phyloP scores from a whole-genome alignment of 2,797 vertebrate species.

The Hoplostethus mediterraneus region DNA sequence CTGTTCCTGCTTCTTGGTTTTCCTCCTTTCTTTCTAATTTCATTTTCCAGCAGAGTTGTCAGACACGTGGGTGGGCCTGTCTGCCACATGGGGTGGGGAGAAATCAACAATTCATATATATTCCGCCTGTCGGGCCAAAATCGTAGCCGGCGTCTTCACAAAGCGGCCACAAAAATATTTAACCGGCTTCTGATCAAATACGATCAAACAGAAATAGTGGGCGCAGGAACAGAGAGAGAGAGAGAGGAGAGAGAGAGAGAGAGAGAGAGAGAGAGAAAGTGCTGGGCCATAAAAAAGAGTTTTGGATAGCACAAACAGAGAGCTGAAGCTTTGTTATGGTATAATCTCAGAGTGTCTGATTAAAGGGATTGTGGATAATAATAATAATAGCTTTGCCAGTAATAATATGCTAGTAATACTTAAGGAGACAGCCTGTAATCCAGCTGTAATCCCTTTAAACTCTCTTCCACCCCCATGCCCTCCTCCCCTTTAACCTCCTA shows the following conservation, averaged over 20 bases:
- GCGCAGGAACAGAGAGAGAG: slow-evolving; percentile 24
- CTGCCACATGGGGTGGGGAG: slow-evolving; percentile 29
- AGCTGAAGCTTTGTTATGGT: slow-evolving; percentile 9
- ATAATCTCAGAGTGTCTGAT: slow-evolving; percentile 20
- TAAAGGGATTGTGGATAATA: slow-evolving; percentile 8
- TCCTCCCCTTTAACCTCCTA: slow-evolving; percentile 4
- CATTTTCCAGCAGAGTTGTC: slow-evolving; percentile 62
- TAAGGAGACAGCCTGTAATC: slow-evolving; percentile 18
- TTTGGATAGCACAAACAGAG: slow-evolving; percentile 29
- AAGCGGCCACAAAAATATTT: slow-evolving; percentile 61
- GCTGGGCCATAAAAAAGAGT: not conserved
- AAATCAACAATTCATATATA: slow-evolving; percentile 51
- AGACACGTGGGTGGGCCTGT: slow-evolving; percentile 36
- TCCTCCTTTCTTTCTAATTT: slow-evolving; percentile 52
- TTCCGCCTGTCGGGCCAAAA: slow-evolving; percentile 42
- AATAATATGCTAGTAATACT: slow-evolving; percentile 10
- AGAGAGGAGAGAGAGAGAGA: slow-evolving; percentile 5
- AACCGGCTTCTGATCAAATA: slow-evolving; percentile 65
- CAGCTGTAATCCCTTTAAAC: slow-evolving; percentile 16
- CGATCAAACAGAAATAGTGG: slow-evolving; percentile 47
- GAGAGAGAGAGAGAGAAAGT: not conserved
- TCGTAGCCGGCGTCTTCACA: slow-evolving; percentile 39
- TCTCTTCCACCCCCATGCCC: slow-evolving; percentile 13
- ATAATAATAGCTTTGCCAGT: slow-evolving; percentile 19
- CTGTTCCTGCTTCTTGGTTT: slow-evolving; percentile 11